Conservation (phyloP, 2,888 invertebrate species). For the Cosmia trapezina region DNA sequence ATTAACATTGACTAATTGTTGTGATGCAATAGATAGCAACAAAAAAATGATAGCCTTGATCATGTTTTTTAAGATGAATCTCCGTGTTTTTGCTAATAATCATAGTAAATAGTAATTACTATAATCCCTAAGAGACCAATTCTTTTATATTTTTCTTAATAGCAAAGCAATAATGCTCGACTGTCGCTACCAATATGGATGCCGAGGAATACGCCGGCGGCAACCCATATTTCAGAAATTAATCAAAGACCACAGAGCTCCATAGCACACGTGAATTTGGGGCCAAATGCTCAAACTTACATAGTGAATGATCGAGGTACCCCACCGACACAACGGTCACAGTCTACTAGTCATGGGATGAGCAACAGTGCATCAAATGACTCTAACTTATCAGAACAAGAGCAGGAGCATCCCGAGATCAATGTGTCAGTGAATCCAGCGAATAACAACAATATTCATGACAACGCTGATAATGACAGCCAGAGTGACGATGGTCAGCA, state of each 20-base stretch:
- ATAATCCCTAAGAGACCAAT: too few relatives aligned
- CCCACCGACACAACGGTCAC: conserved; percentile 72
- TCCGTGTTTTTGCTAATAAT: background rate
- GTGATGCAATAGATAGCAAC: conserved; percentile 62
- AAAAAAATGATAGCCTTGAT: conserved; percentile 50
- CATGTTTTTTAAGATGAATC: conserved; percentile 9
- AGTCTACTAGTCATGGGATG: conserved; percentile 73
- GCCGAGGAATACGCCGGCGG: conserved; percentile 82
- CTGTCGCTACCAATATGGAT: conserved; percentile 86
- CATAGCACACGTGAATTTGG: conserved; percentile 83
- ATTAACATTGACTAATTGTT: conserved; percentile 35
- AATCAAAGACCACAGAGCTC: conserved; percentile 85
- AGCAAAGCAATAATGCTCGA: conserved; percentile 85
- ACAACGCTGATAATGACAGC: conserved; percentile 86
- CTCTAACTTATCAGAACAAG: conserved; percentile 79
- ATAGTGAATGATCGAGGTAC: conserved; percentile 80
- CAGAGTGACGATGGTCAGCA: conserved; percentile 88
- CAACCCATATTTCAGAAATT: conserved; percentile 78
- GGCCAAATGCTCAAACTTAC: conserved; percentile 78
- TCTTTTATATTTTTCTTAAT: conserved; percentile 25
- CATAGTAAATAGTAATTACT: background rate
- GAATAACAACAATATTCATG: conserved; percentile 87
- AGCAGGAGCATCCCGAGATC: conserved; percentile 79
- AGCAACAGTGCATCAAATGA: conserved; percentile 81
- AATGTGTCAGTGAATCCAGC: conserved; percentile 86